phyloP scores from a whole-genome alignment of 2,113 vertebrate species.

The Dasyornis broadbenti region DNA sequence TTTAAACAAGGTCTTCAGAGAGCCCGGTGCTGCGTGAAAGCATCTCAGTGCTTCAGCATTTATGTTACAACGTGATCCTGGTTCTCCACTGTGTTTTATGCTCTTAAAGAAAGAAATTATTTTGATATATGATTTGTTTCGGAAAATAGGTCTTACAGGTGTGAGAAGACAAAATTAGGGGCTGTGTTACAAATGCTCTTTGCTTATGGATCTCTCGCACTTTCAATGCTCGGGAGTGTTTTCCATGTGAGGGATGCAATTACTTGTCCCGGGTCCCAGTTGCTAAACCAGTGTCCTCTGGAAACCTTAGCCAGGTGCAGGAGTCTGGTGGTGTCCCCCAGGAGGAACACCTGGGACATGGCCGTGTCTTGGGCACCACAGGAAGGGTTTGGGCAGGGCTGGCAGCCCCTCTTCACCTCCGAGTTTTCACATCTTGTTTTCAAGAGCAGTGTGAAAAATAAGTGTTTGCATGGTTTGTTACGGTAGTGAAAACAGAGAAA shows the following conservation, averaged over 20 bases:
- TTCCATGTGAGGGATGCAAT: accelerated
- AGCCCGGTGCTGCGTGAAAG: accelerated
- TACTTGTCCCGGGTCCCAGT: not conserved
- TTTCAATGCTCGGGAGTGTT: accelerated
- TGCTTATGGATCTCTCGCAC: not conserved
- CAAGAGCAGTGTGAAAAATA: not conserved
- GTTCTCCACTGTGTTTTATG: accelerated
- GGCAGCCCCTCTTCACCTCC: not conserved
- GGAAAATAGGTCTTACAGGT: accelerated
- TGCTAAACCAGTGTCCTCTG: not conserved
- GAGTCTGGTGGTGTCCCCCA: accelerated
- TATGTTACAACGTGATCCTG: accelerated
- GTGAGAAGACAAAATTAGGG: not conserved
- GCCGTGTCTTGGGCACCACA: accelerated
- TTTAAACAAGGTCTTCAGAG: not conserved
- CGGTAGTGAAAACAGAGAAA: not conserved
- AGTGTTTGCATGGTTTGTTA: not conserved
- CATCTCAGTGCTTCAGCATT: accelerated
- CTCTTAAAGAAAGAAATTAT: not conserved
- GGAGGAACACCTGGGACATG: accelerated
- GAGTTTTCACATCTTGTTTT: accelerated
- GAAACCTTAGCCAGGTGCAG: not conserved
- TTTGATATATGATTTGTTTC: accelerated
- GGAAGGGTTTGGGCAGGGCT: not conserved
- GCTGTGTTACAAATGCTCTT: accelerated